Evolutionary conservation across 2,888 invertebrate genomes (phyloP).

Genomic region (Dermolepida albohirtum): DNA sequence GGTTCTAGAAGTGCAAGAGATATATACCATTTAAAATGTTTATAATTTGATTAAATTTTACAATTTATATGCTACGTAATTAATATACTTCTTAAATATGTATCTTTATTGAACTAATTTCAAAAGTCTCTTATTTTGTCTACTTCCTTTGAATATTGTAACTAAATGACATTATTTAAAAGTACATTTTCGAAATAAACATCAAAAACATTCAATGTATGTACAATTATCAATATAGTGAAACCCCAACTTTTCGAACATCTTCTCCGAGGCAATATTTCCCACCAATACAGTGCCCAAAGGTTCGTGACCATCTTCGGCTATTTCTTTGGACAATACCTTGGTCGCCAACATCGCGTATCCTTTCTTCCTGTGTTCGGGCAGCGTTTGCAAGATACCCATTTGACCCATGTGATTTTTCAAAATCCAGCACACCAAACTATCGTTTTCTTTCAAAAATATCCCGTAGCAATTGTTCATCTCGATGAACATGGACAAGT

Average conservation of each 20-base stretch:
- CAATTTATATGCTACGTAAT: too few relatives aligned
- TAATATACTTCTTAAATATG: too few relatives aligned
- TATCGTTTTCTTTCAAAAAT: conserved; percentile 57
- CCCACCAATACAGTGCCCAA: conserved; percentile 55
- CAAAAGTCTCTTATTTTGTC: too few relatives aligned
- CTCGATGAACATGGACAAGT: conserved; percentile 56
- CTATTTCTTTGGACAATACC: conserved; percentile 58
- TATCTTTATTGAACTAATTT: too few relatives aligned
- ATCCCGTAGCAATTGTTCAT: conserved; percentile 61
- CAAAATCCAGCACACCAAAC: conserved; percentile 61
- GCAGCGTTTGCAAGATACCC: conserved; percentile 59
- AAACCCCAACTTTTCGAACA: conserved; percentile 60
- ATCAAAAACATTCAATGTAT: conserved; percentile 20
- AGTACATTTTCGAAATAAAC: too few relatives aligned
- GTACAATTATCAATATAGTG: conserved; percentile 43
- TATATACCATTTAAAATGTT: too few relatives aligned
- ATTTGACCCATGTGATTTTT: conserved; percentile 59
- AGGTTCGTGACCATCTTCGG: conserved; percentile 56
- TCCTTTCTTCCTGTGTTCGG: conserved; percentile 59
- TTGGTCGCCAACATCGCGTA: conserved; percentile 60
- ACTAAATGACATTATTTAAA: too few relatives aligned
- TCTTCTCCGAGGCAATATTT: conserved; percentile 58
- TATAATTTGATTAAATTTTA: too few relatives aligned
- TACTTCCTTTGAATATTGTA: too few relatives aligned
- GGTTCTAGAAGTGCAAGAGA: too few relatives aligned